Base-by-base conservation (phyloP, 2,113 vertebrate species). In the Neodontobutis hainanensis region DNA sequence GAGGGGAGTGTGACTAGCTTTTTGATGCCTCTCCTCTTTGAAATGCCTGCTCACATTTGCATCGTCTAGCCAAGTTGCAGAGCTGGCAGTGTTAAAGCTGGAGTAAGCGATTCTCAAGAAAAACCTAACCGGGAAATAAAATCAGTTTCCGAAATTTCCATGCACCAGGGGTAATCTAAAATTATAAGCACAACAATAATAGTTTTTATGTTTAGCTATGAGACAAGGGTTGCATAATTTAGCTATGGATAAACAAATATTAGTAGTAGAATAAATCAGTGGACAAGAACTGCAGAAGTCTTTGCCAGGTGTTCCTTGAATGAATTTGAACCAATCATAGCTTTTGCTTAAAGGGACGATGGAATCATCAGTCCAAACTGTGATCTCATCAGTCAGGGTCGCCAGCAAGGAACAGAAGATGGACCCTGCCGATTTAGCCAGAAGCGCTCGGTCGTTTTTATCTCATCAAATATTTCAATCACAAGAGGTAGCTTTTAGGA, bases 391-490 rank as follows among this genome's bases (percentile, higher is more conserved):
- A 92, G 86, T 65, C 55, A 35, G 77, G 84, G 81, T 85, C 73
- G 43, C 69, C 52, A 56, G 64, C 56, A 14, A 74, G 75, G 70
- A 75, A 65, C 80, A 62, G 71, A 51, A 38, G 50, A 46, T 46
- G 73, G 19, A 74, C 53, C 75, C 83, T 79, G 72, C 77, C 79
- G 70, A 62, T 88, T 87, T 81, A 46, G 75, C 85, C 70, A 61
- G 70, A 68, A 76, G 82, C 68, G 12, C 35, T 78, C 73, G 63
- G 78, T 84, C 78, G 64, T 85, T 58, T 75, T 81, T 80, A 81
- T 86, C 80, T 88, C 82, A 75, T 91, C 85, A 78, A 79, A 67
- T 63, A 73, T 85, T 87, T 88, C 89, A 90, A 88, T 89, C 91
- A 89, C 85, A 57, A 73, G 67, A 70, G 78, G 79, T 65, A 65